Base-by-base conservation (phyloP, 2,888 invertebrate genomes). In the Drosophila meridiana region DNA sequence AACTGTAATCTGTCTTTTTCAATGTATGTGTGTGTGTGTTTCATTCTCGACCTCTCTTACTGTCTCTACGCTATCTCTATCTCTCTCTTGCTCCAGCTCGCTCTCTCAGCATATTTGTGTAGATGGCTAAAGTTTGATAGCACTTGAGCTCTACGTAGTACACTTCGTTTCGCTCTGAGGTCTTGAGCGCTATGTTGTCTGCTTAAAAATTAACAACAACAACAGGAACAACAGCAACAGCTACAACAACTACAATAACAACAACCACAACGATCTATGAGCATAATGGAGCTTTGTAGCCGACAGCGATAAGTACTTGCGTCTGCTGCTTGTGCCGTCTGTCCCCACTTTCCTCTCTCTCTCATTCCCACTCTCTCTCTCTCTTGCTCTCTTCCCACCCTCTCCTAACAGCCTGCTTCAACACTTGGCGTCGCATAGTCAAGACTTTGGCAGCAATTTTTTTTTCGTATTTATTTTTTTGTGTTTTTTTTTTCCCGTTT, bases 41-140 rank as follows among this genome's bases (percentile, higher is more conserved):
- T 13, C 34, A 30, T 38, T 55, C 55, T 55, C 55, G 28, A 43
- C 45, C 30, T 52, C 42, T 52, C 45, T 42, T 28, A 13, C 58
- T 66, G 36, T 48, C 47, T 7, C 38, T 4, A 13, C 47, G 7
- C 38, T 8, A 13, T 6, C 30, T 48, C 45, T 38, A 7, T 43
- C 45, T 20, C 42, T 48, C 14, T 36, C 43, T 34, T 4, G 32
- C 40, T 20, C 40, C 43, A n/a, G 34, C 11, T 53, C 47, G 9
- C 52, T 60, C 62, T 55, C 30, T 50, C 64, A 67, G 67, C 78
- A 83, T 85, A 86, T 81, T 86, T 80, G 78, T 86, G 73, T 72
- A 83, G 89, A 88, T 85, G 89, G 86, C 86, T 85, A 78, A 86
- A 73, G 73, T 69, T 69, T 73, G 85, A 86, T 88, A 85, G 76